Evolutionary conservation across 2,888 invertebrate genomes (phyloP).

Genomic region (Pollenia angustigena): DNA sequence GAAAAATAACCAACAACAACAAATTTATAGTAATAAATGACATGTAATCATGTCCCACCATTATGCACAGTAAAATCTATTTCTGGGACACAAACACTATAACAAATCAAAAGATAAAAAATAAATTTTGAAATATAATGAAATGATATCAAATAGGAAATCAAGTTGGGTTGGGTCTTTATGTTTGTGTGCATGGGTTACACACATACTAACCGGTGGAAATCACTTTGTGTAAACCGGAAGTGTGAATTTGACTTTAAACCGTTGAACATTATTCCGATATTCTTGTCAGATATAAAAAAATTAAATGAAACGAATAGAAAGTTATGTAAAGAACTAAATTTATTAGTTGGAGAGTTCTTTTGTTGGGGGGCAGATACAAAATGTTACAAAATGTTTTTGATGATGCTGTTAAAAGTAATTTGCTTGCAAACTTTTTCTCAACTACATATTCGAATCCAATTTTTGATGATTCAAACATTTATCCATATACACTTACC

Average conservation of each 20-base stretch:
- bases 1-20: slow-evolving; percentile 16
- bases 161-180: slow-evolving; percentile 7
- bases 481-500: too few species aligned
- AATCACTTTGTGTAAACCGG: slow-evolving; percentile 30
- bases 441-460: too few species aligned
- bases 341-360: background rate
- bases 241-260: slow-evolving; percentile 55
- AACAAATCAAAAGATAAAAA: background rate
- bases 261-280: slow-evolving; percentile 48
- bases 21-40: slow-evolving; percentile 62
- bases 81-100: background rate
- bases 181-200: background rate
- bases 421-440: too few species aligned
- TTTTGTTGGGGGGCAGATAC: too few species aligned
- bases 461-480: too few species aligned
- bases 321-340: slow-evolving; percentile 17
- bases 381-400: too few species aligned
- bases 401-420: too few species aligned
- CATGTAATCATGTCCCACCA: slow-evolving; percentile 64
- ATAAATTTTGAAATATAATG: slow-evolving; percentile 52
- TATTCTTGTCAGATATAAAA: background rate
- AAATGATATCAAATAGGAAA: slow-evolving; percentile 51
- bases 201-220: slow-evolving; percentile 17
- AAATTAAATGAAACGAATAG: background rate
- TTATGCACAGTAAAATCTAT: slow-evolving; percentile 46